Base-by-base conservation (phyloP, 2,888 invertebrate species). In the Odontomyia ornata region DNA sequence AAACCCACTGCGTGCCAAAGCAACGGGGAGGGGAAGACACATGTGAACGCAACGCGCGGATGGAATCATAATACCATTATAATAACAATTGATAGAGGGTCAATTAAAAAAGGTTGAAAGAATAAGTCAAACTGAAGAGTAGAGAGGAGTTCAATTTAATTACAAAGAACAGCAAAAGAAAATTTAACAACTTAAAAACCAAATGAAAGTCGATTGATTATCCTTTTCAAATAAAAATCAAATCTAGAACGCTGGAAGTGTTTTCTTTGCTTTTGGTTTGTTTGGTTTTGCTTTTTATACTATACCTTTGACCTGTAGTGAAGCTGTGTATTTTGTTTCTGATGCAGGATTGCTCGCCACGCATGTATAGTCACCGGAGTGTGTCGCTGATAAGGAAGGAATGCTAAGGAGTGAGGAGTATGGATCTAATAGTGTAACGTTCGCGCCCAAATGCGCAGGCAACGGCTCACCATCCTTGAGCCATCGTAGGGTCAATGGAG, bases 281-380 rank as follows among this genome's bases (percentile, higher is more conserved):
- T 75, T 76, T 52, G 1, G 15, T 62, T 78, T 77, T 79, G 79
- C 23, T 77, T 76, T 73, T 71, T 82, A 85, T 88, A 87, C 87
- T 89, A 91, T 93, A 93, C 93, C 93, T 93, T 93, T 93, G 86
- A 93, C 93, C 90, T 92, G 92, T 84, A 93, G 91, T 87, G 91
- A 90, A 88, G 93, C 92, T 87, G 92, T 92, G 89, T 91, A 92
- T 89, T 92, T 91, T 87, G 92, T 92, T 89, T 92, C 92, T 84
- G 92, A 91, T 84, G 93, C 93, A 84, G 91, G 92, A 88, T 93
- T 93, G 89, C 91, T 91, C 87, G 93, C 93, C 87, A 92, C 91
- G 87, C 93, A 93, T 82, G 92, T 92, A 88, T 92, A 93, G 87
- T 92, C 92, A 85, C 93, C 93, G 82, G 92, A 91, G 87, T 93